Evolutionary conservation across 2,888 invertebrate species (phyloP).

Genomic region (Pseudococcus jackbeardsleyi): DNA sequence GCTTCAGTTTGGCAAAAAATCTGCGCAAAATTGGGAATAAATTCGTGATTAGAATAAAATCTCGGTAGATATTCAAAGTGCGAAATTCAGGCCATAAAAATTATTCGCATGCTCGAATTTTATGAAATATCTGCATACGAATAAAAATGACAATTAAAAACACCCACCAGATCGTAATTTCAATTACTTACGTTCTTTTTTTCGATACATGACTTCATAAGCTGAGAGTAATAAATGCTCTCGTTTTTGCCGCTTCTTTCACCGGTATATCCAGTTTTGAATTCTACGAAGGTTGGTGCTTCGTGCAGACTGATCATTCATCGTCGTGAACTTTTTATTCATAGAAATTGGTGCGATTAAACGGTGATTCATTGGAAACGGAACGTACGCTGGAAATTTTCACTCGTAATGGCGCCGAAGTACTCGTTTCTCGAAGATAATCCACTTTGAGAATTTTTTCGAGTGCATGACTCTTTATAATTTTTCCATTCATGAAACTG

Average conservation of each 20-base stretch:
- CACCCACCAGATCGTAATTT: not conserved
- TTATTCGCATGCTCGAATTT: not conserved
- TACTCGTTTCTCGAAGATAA: not conserved
- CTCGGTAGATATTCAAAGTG: not conserved
- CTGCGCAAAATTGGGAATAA: not conserved
- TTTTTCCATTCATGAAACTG: not conserved
- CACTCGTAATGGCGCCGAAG: not conserved
- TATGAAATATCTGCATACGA: not conserved
- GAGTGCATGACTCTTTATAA: not conserved
- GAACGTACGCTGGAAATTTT: not conserved
- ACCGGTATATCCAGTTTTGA: slow-evolving; percentile 14
- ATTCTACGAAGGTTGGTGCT: not conserved
- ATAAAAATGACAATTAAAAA: not conserved
- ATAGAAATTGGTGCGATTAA: not conserved
- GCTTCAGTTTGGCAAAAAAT: not conserved
- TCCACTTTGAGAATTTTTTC: not conserved
- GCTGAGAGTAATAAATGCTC: slow-evolving; percentile 18
- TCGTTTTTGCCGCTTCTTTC: slow-evolving; percentile 16
- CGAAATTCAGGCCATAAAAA: not conserved
- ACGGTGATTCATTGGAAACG: not conserved
- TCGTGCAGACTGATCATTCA: not conserved
- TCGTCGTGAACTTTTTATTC: not conserved
- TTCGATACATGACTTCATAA: not conserved
- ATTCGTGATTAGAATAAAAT: not conserved
- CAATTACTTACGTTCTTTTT: not conserved